Base-by-base conservation (phyloP, 2,888 invertebrate genomes). In the Apamea sordens region DNA sequence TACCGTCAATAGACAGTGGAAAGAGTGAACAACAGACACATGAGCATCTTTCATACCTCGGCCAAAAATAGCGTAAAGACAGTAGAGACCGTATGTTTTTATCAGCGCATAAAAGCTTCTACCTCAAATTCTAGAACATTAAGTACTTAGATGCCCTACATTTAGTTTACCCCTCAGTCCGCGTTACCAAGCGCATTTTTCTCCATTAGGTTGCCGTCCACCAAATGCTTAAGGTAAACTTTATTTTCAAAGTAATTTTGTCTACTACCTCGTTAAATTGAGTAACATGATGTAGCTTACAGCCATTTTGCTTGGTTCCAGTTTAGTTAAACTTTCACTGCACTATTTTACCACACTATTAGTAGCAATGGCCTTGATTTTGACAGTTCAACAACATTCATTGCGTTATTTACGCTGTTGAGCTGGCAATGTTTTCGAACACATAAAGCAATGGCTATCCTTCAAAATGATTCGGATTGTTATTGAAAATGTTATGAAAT, bases 171-270 rank as follows among this genome's bases (percentile, higher is more conserved):
- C 56, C 44, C 50, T 1, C 44, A 32, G 41, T 44, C 79, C 64
- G 28, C 65, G 44, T 83, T 75, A 53, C 75, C 47, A 32, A 69
- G 61, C 36, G 59, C 56, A 77, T 75, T 79, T 84, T 84, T 36
- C 50, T 64, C 6, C 5, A 63, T 67, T 79, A 79, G 15, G 18
- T 11, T 3, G 44, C 28, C 11, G n/a, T 64, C 24, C 32, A 84
- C 64, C 72, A 47, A 50, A 47, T 47, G 61, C 73, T 75, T 18
- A 18, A 59, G 64, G 32, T 13, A 47, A 65, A 81, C 28, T 65
- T 71, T 32, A 80, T 64, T 53, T 79, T 64, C n/a, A 72, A 79
- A n/a, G 72, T 41, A 21, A 59, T 59, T 71, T 59, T 21, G 24
- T 24, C 15, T 0, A 15, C 36, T 21, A 28, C 15, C 47, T 69